A percentile compares a stretch with the other conserved stretches of the same genome.
Conservation (phyloP, 2,113 vertebrate species). For the Muntiacus reevesi region DNA sequence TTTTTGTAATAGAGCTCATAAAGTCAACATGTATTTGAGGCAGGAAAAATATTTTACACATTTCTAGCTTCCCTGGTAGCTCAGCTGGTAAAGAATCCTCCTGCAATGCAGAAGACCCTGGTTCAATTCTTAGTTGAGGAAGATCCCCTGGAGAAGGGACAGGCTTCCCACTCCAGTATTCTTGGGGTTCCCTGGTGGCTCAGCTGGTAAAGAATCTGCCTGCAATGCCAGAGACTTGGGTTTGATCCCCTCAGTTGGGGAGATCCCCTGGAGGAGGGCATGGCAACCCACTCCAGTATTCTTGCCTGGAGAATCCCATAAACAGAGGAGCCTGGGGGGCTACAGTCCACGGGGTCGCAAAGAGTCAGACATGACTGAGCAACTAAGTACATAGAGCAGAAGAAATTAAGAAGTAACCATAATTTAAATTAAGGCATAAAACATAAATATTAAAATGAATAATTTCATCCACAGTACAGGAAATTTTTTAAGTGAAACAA, state of each 20-base stretch:
- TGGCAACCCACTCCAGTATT: neutral
- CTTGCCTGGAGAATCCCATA: neutral
- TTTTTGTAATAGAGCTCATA: neutral
- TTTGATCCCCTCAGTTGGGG: neutral
- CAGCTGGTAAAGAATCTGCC: neutral
- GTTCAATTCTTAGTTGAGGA: neutral
- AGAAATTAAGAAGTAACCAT: neutral
- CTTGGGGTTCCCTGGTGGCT: neutral
- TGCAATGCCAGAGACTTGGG: neutral
- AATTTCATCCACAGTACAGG: neutral
- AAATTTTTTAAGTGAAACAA: neutral
- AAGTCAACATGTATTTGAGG: neutral
- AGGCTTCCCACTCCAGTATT: neutral
- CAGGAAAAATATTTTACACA: neutral
- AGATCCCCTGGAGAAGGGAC: neutral
- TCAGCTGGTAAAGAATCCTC: neutral
- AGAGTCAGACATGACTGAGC: neutral
- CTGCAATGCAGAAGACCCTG: neutral
- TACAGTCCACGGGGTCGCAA: neutral
- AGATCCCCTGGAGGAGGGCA: neutral
- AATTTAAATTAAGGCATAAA: neutral
- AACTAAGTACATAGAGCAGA: neutral
- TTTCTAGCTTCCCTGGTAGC: neutral
- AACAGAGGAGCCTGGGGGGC: neutral
- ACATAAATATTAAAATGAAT: slow-evolving; percentile 7